Evolutionary conservation across 2,797 vertebrate species (phyloP).

Genomic region (Oreortyx pictus): DNA sequence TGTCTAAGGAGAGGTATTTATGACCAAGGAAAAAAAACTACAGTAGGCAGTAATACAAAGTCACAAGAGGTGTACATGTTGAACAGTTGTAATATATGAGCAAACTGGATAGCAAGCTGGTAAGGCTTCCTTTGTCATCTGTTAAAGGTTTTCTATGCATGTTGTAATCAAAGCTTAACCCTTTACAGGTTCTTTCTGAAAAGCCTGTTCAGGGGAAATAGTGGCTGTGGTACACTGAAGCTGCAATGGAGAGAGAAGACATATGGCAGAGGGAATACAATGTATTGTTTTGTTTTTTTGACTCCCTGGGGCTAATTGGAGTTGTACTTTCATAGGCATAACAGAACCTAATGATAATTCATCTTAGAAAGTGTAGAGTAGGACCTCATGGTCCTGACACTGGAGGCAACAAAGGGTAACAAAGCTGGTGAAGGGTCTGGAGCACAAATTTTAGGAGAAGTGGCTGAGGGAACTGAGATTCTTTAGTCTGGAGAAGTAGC

Average conservation of each 20-base stretch:
- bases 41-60: neutral
- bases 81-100: neutral
- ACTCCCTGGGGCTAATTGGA: neutral
- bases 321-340: neutral
- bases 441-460: neutral
- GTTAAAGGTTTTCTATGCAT: neutral
- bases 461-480: neutral
- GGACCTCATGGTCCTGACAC: neutral
- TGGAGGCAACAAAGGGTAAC: neutral
- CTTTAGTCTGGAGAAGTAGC: neutral
- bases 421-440: neutral
- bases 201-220: fast-evolving
- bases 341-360: neutral
- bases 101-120: neutral
- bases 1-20: neutral
- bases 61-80: neutral
- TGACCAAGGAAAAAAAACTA: neutral
- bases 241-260: neutral
- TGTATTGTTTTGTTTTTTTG: neutral
- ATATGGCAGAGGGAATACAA: neutral
- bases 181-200: neutral
- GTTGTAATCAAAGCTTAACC: neutral
- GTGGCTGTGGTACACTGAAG: neutral
- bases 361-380: neutral
- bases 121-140: neutral